These are phyloP conservation scores for Philereme transversata DNA, from an alignment of 2,888 invertebrate genomes.

Conservation along the genomic window DNA sequence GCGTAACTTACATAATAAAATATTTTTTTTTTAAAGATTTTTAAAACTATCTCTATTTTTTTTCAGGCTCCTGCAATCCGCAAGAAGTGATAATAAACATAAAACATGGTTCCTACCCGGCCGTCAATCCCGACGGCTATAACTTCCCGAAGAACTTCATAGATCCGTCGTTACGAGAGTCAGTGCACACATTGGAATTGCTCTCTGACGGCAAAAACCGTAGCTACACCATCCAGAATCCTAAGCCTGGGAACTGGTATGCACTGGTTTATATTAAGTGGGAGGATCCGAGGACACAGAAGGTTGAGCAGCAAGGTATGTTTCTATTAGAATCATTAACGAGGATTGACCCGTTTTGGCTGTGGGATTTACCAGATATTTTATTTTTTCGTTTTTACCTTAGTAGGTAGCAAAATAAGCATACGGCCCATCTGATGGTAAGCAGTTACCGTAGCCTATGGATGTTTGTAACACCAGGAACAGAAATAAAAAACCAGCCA, in stretches of 20 bases:
- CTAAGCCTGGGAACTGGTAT: constrained; percentile 91
- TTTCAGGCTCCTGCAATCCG: constrained; percentile 83
- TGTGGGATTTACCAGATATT: no score
- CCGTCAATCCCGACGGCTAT: constrained; percentile 92
- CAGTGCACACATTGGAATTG: constrained; percentile 83
- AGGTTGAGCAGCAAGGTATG: constrained; percentile 90
- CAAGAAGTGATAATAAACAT: constrained; percentile 88
- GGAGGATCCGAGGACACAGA: constrained; percentile 88
- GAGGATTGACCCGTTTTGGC: no score
- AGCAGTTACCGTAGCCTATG: no score
- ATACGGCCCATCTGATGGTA: no score
- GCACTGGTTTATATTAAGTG: constrained; percentile 91
- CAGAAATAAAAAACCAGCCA: no score
- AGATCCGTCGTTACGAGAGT: constrained; percentile 70
- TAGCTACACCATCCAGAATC: constrained; percentile 85
- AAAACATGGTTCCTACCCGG: constrained; percentile 92
- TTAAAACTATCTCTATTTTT: no score
- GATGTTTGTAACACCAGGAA: no score
- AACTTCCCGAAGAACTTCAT: constrained; percentile 88
- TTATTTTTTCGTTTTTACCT: no score
- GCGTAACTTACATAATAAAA: no score
- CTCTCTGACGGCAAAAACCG: constrained; percentile 85
- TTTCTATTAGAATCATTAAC: constrained; percentile 3
- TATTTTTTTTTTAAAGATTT: no score
- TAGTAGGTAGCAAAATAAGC: no score